Conservation (phyloP, 2,113 vertebrate genomes). For the Chaetorhynchus papuensis region DNA sequence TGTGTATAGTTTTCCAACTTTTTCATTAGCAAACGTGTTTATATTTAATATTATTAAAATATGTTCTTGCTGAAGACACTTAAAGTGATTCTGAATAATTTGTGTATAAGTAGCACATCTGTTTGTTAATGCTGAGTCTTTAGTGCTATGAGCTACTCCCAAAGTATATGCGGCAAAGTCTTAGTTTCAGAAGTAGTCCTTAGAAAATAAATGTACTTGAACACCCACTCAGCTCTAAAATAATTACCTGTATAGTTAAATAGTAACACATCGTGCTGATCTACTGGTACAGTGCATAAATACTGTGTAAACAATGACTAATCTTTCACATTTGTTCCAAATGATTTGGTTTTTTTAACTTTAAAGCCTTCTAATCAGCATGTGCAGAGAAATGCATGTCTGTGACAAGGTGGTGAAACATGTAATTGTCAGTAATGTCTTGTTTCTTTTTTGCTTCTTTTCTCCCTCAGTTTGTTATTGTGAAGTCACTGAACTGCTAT, state of each 20-base stretch:
- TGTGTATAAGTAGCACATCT: neutral
- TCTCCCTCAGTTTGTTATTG: neutral
- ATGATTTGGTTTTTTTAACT: neutral
- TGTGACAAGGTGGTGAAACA: neutral
- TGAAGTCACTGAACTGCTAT: neutral
- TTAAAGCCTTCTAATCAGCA: neutral
- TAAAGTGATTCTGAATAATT: neutral
- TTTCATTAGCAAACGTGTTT: neutral
- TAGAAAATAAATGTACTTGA: neutral
- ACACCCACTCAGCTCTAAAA: neutral
- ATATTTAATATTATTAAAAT: neutral
- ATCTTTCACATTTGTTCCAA: neutral
- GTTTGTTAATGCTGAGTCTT: neutral
- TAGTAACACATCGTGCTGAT: constrained; percentile 9
- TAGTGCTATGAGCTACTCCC: neutral
- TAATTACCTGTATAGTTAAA: neutral
- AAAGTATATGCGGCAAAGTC: neutral
- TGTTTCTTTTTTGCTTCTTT: neutral
- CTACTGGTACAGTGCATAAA: neutral
- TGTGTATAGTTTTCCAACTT: neutral
- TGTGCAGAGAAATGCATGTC: neutral
- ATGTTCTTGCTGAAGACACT: neutral
- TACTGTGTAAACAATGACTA: constrained; percentile 10
- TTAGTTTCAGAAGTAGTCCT: neutral
- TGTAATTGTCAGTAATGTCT: neutral